Evolutionary conservation across 1,140 invertebrate species (phyloP), one percentile per base, ranked within the genome.

Genomic region (Drosophila punjabiensis): DNA sequence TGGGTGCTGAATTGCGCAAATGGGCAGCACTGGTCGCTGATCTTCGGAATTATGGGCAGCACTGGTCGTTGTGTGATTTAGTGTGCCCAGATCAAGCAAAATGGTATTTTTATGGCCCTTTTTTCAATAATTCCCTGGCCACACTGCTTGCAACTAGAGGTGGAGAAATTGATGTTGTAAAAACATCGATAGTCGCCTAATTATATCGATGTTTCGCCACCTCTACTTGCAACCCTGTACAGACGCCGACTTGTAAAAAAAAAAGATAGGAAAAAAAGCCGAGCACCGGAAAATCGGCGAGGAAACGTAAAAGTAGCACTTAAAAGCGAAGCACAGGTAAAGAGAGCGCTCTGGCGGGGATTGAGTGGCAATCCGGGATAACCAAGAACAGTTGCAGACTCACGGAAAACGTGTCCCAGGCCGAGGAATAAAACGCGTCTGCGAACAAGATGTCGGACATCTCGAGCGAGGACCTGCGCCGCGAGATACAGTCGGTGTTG

Each of bases 401-500:
- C 13, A 11, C 20, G 11, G 14, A 35, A 28, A 43, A 60, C 53
- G 62, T 67, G 68, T 45, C 32, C 35, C 11, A 32, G 39, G 24
- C 53, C 28, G 16, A 43, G 33, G 37, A 84, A 28, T 69, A 74
- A 81, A 88, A 88, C 84, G 84, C 79, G 86, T 88, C 69, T 75
- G 64, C 59, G 45, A 85, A 85, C 73, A 92, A 92, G 81, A 92
- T 92, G 91, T 89, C 88, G 53, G 91, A 92, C 81, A 90, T 92
- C 62, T 90, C 91, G 30, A 87, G 82, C 53, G 89, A 88, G 41
- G 80, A 92, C 59, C 76, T 92, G 28, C 76, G 86, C 18, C 75
- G 63, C 43, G 91, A 92, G 53, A 91, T 92, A 3, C 81, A 91
- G 67, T 76, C 78, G 13, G 97, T 98, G 81, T 94, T 99, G 5